Evolutionary conservation across 2,888 invertebrate species (phyloP), one percentile per base, ranked within the genome.

Genomic region (Drosophila nigricruria): DNA sequence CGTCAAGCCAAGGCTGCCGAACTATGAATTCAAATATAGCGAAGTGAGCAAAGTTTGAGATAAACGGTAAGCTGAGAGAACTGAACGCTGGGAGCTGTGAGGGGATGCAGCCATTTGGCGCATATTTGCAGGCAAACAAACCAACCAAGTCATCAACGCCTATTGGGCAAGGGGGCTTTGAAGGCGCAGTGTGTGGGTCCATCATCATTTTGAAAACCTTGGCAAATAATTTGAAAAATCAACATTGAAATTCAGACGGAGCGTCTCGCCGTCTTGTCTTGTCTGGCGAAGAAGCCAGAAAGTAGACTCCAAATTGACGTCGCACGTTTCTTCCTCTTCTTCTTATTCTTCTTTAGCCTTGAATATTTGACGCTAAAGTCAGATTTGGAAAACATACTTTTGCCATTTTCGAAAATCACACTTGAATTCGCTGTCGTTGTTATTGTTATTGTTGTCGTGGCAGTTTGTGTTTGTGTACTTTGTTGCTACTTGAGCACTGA

Each of bases 371-470:
- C 57, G 77, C 65, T 75, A 81, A 82, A 80, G 85, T 85, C 88
- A 82, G 85, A 82, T 88, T 85, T 86, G 78, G 70, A 81, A 82
- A 89, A 90, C 89, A 91, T 79, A 89, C 81, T 91, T 90, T 90
- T 89, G 86, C 90, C 86, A 89, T 89, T 90, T 89, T 86, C 86
- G 81, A 88, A 89, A 89, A 90, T 88, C 89, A 82, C 89, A 84
- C 84, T 88, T 84, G 79, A 69, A 70, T 53, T 62, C 60, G 52
- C 50, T 52, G 47, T 25, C 38, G 40, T 18, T 76, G 47, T 64
- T 62, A 54, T 56, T 73, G 61, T 70, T 73, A 68, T 60, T 73
- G 67, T 70, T 68, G 68, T 64, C 52, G 36, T 52, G 54, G 59
- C 56, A 66, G 32, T 66, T n/a, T n/a, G n/a, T 75, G 82, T 54